Evolutionary conservation across 1,140 invertebrate genomes (phyloP).

Genomic region (Bombus difficillimus): DNA sequence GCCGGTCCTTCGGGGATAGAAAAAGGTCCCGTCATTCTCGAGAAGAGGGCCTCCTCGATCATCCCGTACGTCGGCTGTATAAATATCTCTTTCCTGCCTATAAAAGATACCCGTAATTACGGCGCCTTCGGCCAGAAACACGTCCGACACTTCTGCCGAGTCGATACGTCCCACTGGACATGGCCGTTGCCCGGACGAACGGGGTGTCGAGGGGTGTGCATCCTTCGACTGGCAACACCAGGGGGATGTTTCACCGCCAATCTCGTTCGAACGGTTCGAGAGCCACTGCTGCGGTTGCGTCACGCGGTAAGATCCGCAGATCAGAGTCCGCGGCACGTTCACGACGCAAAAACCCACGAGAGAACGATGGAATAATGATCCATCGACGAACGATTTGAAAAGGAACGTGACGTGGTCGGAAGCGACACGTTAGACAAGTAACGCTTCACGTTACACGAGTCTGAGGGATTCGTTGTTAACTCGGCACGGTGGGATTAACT

Average conservation of each 20-base stretch:
- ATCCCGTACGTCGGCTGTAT: slow-evolving; percentile 79
- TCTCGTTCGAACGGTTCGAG: neutral
- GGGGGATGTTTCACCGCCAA: slow-evolving; percentile 49
- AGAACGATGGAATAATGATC: slow-evolving; percentile 57
- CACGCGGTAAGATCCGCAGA: slow-evolving; percentile 64
- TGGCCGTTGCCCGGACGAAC: neutral
- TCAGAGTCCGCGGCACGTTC: slow-evolving; percentile 68
- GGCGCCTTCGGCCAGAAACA: slow-evolving; percentile 75
- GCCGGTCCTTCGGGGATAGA: slow-evolving; percentile 44
- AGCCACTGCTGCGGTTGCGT: slow-evolving; percentile 63
- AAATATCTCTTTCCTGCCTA: slow-evolving; percentile 79
- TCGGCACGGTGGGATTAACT: neutral
- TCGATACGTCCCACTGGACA: slow-evolving; percentile 47
- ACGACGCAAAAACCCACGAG: neutral
- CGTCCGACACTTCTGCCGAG: slow-evolving; percentile 70
- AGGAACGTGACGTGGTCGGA: slow-evolving; percentile 54
- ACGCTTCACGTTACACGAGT: too few relatives aligned
- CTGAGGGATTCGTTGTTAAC: neutral
- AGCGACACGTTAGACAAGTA: neutral
- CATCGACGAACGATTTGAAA: slow-evolving; percentile 43
- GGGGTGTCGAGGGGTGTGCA: neutral
- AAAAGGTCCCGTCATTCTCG: slow-evolving; percentile 76
- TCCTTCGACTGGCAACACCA: neutral
- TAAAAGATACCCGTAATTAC: slow-evolving; percentile 80
- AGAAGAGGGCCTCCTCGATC: slow-evolving; percentile 78